Conservation (phyloP, 2,113 vertebrate species). For the Galemys pyrenaicus region DNA sequence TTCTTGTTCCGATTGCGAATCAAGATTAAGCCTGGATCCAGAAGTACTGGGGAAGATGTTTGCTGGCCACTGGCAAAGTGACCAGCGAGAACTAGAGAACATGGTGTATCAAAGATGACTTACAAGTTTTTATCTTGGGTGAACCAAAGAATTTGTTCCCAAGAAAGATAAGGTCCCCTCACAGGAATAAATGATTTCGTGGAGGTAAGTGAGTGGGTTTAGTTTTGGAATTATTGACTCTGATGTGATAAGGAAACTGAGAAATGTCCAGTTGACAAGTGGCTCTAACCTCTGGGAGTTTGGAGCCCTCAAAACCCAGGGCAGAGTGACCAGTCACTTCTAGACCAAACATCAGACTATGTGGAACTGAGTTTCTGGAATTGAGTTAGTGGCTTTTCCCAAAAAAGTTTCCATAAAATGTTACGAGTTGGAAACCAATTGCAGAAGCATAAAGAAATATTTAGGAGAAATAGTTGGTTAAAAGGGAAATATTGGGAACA, state of each 20-base stretch:
- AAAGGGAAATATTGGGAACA: accelerated
- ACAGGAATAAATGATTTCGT: not conserved
- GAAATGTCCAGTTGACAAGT: not conserved
- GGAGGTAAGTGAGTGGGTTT: not conserved
- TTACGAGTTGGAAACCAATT: not conserved
- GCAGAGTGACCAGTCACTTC: not conserved
- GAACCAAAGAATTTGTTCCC: not conserved
- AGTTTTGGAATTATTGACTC: not conserved
- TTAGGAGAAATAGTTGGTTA: not conserved
- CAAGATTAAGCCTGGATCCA: not conserved
- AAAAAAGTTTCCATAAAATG: not conserved
- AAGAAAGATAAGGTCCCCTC: not conserved
- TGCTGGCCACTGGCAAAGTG: not conserved
- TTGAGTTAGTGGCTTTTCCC: not conserved
- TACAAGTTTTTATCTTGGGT: not conserved
- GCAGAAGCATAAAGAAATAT: not conserved
- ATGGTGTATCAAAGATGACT: not conserved
- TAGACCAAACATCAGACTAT: not conserved
- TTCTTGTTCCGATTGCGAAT: not conserved
- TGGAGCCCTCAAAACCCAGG: not conserved
- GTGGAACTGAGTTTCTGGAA: not conserved
- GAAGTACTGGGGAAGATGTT: not conserved
- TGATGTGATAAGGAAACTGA: not conserved
- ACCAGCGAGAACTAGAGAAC: not conserved
- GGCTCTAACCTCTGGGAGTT: not conserved